These are phyloP conservation scores for Uropsilus gracilis DNA, from an alignment of 2,113 vertebrate genomes.

Conservation along the genomic window DNA sequence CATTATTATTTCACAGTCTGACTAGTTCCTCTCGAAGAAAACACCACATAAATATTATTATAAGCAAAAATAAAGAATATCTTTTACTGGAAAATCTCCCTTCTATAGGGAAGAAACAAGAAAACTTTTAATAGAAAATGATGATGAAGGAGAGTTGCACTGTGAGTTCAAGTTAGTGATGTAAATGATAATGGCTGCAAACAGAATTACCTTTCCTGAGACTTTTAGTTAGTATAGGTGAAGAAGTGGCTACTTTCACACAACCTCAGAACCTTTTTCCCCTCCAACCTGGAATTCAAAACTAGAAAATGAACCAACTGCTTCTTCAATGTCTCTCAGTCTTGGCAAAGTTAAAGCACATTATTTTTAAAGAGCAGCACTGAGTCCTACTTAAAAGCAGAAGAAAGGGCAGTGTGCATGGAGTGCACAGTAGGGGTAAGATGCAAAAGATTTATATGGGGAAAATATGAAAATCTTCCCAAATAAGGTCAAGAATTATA, in stretches of 20 bases:
- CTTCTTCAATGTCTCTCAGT: background rate
- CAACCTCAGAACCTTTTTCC: background rate
- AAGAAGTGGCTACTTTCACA: background rate
- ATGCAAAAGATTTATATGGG: background rate
- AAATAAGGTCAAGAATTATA: too few species aligned
- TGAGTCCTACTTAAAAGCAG: background rate
- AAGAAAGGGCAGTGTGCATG: background rate
- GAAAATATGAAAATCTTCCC: background rate
- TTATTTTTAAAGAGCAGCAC: background rate
- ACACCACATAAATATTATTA: constrained; percentile 1
- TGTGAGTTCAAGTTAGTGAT: background rate
- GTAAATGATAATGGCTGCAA: background rate
- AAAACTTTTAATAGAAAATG: background rate
- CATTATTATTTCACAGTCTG: background rate
- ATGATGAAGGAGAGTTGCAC: background rate
- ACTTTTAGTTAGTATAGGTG: background rate
- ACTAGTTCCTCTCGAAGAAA: background rate
- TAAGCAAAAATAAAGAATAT: background rate
- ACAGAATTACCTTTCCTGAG: background rate
- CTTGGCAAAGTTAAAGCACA: background rate
- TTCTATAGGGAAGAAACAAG: background rate
- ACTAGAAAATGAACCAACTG: background rate
- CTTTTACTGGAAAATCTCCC: background rate
- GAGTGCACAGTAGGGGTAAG: background rate
- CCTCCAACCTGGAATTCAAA: background rate